Percentiles rank a stretch among this genome's conserved stretches.
Evolutionary conservation across 2,113 vertebrate species (phyloP).

Genomic region (Pristiophorus japonicus): DNA sequence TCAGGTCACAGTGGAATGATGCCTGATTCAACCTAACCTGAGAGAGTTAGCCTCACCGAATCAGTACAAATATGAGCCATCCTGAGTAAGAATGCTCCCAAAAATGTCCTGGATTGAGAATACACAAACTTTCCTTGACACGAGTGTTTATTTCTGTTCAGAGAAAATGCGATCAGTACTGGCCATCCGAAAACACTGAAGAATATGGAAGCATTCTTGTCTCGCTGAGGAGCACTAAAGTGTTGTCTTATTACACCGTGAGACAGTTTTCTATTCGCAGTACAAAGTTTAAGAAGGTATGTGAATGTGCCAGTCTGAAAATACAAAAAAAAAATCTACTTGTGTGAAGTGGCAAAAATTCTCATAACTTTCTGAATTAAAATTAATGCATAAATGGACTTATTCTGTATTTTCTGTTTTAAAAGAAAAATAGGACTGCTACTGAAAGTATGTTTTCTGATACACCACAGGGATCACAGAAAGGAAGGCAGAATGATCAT

Average conservation of each 20-base stretch:
- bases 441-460: not conserved
- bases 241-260: slow-evolving; percentile 80
- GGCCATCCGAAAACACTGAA: slow-evolving; percentile 82
- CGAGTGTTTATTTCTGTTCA: slow-evolving; percentile 50
- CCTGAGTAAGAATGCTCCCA: not conserved
- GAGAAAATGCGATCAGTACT: slow-evolving; percentile 97
- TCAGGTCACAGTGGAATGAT: not conserved
- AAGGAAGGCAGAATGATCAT: slow-evolving; percentile 68
- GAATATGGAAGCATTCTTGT: slow-evolving; percentile 83
- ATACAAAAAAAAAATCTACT: not conserved
- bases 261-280: slow-evolving; percentile 80
- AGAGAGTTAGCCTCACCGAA: not conserved
- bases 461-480: slow-evolving; percentile 72
- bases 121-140: not conserved
- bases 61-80: not conserved
- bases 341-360: not conserved
- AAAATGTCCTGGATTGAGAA: not conserved
- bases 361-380: slow-evolving; percentile 17
- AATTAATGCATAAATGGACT: not conserved
- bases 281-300: slow-evolving; percentile 74
- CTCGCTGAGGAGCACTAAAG: slow-evolving; percentile 69
- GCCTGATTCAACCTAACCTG: not conserved
- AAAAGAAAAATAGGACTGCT: too few species aligned
- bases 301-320: not conserved
- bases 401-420: not conserved